These are phyloP conservation scores for Sinosuthora webbiana DNA, from an alignment of 2,113 vertebrate genomes.

Conservation along the genomic window DNA sequence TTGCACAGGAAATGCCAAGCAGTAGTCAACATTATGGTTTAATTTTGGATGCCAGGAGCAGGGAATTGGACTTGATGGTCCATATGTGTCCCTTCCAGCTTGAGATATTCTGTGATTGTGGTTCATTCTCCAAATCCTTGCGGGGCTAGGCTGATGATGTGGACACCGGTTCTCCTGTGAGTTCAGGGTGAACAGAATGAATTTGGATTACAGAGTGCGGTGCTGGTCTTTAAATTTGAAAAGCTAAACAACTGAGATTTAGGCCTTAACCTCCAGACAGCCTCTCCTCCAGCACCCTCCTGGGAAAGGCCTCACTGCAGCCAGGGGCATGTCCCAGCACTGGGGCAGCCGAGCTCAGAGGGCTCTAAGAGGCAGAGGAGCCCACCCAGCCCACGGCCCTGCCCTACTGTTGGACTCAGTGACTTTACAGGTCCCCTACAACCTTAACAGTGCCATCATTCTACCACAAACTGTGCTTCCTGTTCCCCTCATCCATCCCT, in stretches of 20 bases:
- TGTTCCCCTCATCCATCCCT: background rate
- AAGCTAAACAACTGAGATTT: background rate
- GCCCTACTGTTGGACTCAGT: background rate
- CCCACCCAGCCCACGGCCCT: background rate
- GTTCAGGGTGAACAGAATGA: background rate
- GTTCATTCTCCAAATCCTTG: background rate
- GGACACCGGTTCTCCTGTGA: background rate
- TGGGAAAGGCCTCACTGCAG: background rate
- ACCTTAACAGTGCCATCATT: background rate
- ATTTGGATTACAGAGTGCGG: background rate
- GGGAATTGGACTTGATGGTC: background rate
- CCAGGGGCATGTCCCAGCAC: background rate
- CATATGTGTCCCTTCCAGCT: background rate
- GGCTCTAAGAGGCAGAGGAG: background rate
- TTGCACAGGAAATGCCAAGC: background rate
- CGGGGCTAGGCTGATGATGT: accelerated
- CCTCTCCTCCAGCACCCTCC: background rate
- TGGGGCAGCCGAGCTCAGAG: background rate
- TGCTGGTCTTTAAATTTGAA: background rate
- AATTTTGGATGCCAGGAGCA: background rate
- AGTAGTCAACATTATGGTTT: background rate
- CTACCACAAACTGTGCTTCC: background rate
- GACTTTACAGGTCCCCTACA: background rate
- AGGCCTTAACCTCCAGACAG: background rate
- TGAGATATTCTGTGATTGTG: background rate